These are phyloP conservation scores for Drosophila pullipes DNA, from an alignment of 2,888 invertebrate genomes.

Conservation along the genomic window DNA sequence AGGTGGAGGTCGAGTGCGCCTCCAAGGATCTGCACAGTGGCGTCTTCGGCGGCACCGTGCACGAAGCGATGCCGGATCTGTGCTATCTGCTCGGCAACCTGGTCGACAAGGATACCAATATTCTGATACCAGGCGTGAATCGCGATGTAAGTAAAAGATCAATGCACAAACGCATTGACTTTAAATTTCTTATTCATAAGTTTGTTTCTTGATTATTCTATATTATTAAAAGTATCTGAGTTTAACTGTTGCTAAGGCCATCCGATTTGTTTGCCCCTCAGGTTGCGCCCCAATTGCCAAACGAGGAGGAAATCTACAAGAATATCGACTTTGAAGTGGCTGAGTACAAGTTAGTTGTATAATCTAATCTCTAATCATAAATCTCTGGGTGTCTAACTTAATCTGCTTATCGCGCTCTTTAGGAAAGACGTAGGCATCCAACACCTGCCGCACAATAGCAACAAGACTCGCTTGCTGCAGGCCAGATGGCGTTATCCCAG, in stretches of 20 bases:
- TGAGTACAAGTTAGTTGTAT: slow-evolving; percentile 88
- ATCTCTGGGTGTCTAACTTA: slow-evolving; percentile 28
- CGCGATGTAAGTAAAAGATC: slow-evolving; percentile 89
- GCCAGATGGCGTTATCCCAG: slow-evolving; percentile 98
- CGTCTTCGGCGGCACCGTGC: slow-evolving; percentile 96
- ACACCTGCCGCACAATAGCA: slow-evolving; percentile 90
- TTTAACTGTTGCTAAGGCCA: slow-evolving; percentile 26
- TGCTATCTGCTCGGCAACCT: slow-evolving; percentile 93
- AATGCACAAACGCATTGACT: background rate
- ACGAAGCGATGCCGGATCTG: slow-evolving; percentile 96
- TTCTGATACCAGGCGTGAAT: slow-evolving; percentile 92
- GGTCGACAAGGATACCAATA: slow-evolving; percentile 94
- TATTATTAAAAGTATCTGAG: background rate
- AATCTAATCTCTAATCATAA: slow-evolving; percentile 53
- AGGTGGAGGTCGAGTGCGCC: slow-evolving; percentile 94
- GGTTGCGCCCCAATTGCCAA: slow-evolving; percentile 88
- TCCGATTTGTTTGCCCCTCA: slow-evolving; percentile 23
- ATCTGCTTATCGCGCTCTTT: slow-evolving; percentile 15
- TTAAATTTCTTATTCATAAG: background rate
- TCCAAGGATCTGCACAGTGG: slow-evolving; percentile 98
- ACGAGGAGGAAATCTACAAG: slow-evolving; percentile 91
- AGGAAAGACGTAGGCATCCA: slow-evolving; percentile 89
- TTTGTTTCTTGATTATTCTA: background rate
- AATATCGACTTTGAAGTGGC: slow-evolving; percentile 94
- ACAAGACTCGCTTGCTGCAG: slow-evolving; percentile 94